Evolutionary conservation across 2,797 vertebrate genomes (phyloP), one percentile per base, ranked within the genome.

Genomic region (Hydrocynus forskahlii): DNA sequence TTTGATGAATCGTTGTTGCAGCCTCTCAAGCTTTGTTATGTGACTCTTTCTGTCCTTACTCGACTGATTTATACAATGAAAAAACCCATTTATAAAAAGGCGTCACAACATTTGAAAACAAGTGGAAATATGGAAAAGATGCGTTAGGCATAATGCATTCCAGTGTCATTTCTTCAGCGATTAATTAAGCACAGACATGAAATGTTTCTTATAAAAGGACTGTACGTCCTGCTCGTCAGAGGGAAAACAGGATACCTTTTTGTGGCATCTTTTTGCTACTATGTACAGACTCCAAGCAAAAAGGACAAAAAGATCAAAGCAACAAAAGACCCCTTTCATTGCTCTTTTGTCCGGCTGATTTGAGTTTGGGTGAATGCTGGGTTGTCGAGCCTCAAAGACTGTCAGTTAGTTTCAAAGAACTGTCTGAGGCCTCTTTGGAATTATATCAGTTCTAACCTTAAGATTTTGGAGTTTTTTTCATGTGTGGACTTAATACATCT

Each of bases 201-300:
- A 13, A 52, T 52, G 12, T 52, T 12, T 50, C 12, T 13, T 45
- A 45, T 12, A 45, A 45, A 45, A 45, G 43, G 10, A 45, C 43
- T 45, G 16, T 43, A 16, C 35, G 43, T 66, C 63, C 9, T 9
- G 3, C 63, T 40, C 43, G 63, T 43, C 50, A 38, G 21, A 8
- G 0, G 6, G 12, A 23, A 38, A 76, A 60, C 35, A 21, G 14
- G 5, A 29, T 45, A 21, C 38, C 17, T 35, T 17, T 60, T 74
- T 45, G 43, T 45, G 43, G 10, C 7, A 67, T 67, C 21, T 45
- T 45, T 45, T 2, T 75, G 64, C 75, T 83, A 19, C 38, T 50
- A 45, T 67, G 23, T 83, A 54, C 54, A 50, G 75, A 52, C 35
- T 35, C 35, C 43, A 45, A 45, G 10, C 43, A 45, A 45, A 45